These are phyloP conservation scores for Oncopodura yosiiana DNA, from an alignment of 1,140 invertebrate genomes.

Conservation along the genomic window DNA sequence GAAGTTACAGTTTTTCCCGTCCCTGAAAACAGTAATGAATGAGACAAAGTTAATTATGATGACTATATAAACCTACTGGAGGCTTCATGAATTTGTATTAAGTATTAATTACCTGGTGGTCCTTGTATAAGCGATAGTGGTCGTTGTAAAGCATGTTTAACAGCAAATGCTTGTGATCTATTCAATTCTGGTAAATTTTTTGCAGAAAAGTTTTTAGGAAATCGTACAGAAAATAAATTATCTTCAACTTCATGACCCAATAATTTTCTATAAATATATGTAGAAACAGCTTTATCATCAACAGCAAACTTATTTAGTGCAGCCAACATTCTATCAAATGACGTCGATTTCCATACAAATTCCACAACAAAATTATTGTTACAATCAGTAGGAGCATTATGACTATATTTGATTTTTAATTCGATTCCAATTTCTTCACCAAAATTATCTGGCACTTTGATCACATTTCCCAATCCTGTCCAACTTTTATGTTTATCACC, in stretches of 20 bases:
- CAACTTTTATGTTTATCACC: conserved; percentile 88
- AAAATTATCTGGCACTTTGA: conserved; percentile 98
- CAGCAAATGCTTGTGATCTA: conserved; percentile 91
- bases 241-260: conserved; percentile 96
- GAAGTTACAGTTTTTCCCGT: conserved; percentile 99
- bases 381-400: conserved; percentile 80
- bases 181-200: conserved; percentile 96
- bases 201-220: conserved; percentile 93
- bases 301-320: conserved; percentile 92
- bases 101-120: conserved; percentile 29
- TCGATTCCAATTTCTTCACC: conserved; percentile 97
- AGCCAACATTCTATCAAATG: conserved; percentile 95
- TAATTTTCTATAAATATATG: conserved; percentile 93
- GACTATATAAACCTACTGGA: no score
- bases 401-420: conserved; percentile 64
- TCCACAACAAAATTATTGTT: conserved; percentile 95
- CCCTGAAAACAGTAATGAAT: conserved; percentile 52
- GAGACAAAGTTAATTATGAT: background rate
- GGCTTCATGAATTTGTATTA: background rate
- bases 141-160: conserved; percentile 94
- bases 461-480: conserved; percentile 89
- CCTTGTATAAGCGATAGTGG: conserved; percentile 93
- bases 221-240: conserved; percentile 73
- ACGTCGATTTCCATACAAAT: conserved; percentile 99
- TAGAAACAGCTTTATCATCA: conserved; percentile 90